Evolutionary conservation across 2,888 invertebrate species (phyloP).

Genomic region (Cheilosia vulpina): DNA sequence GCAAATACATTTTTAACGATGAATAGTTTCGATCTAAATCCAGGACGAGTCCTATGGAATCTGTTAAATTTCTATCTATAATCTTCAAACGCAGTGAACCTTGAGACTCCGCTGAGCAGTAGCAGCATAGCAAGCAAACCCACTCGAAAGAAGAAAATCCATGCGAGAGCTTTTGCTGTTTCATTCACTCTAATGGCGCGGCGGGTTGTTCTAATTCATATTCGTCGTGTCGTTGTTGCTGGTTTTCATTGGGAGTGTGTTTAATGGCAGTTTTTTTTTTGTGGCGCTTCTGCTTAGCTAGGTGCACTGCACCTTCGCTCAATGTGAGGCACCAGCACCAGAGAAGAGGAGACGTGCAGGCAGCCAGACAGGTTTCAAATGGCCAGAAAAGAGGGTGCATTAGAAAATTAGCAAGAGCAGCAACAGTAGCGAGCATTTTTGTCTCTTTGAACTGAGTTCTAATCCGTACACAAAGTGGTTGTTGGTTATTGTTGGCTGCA

Average conservation of each 20-base stretch:
- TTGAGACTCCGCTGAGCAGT: conserved; percentile 65
- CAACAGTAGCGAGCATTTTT: conserved; percentile 14
- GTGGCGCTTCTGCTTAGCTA: conserved; percentile 50
- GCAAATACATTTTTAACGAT: conserved; percentile 20
- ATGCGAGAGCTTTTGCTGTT: conserved; percentile 43
- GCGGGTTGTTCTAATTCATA: conserved; percentile 57
- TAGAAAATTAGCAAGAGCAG: conserved; percentile 39
- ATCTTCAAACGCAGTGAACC: conserved; percentile 64
- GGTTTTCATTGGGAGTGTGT: conserved; percentile 49
- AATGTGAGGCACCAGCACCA: conserved; percentile 2
- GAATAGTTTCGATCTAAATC: conserved; percentile 12
- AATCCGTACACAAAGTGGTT: conserved; percentile 37
- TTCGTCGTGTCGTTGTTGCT: conserved; percentile 38
- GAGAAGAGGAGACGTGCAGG: conserved; percentile 10
- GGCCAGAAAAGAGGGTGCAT: conserved; percentile 39
- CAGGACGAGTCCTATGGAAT: background rate
- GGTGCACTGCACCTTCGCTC: conserved; percentile 57
- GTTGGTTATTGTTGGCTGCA: conserved; percentile 36
- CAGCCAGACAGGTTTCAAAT: conserved; percentile 67
- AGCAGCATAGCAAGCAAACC: conserved; percentile 26
- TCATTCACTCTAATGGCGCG: conserved; percentile 55
- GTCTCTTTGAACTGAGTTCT: conserved; percentile 20
- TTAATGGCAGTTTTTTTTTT: conserved; percentile 20
- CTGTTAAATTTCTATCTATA: conserved; percentile 20
- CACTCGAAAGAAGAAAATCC: conserved; percentile 54